Base-by-base conservation (phyloP, 2,113 vertebrate species). In the Lycocorax pyrrhopterus region DNA sequence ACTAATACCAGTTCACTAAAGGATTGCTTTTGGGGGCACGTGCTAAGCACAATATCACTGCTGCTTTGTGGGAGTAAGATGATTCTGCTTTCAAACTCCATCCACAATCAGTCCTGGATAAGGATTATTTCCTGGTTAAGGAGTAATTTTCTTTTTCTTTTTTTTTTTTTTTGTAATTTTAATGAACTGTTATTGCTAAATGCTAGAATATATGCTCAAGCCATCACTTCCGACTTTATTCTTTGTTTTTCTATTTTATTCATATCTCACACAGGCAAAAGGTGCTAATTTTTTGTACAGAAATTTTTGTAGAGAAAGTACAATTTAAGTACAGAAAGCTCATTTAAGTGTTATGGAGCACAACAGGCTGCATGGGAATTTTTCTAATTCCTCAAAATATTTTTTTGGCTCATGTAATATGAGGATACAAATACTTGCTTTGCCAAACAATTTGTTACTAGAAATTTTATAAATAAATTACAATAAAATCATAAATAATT, bases 31-130 rank as follows among this genome's bases (percentile, higher is more conserved):
- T 56, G 17, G 13, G 33, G 25, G 5, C 12, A 53, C 3, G 12
- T 67, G 16, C 20, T 69, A 25, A 35, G 26, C 9, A 20, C 52
- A 53, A 12, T 10, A 0, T 7, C 1, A 0, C 39, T 63, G 32
- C 74, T 78, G 5, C 41, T 37, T 27, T 29, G n/a, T 79, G 35
- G 13, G 19, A 16, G 5, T 63, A 58, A 49, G 14, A 5, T 74
- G 32, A 58, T 43, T 55, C 43, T 59, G 5, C 43, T 77, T 55
- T 74, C 18, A 41, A 16, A 9, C 21, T 81, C 15, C 29, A 44
- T 46, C 67, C 43, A 17, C 16, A 27, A 20, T 66, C 33, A 44
- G 1, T 78, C 58, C 32, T 69, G 21, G 19, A 46, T 76, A 72
- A 83, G 21, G 44, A 47, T 49, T 63, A 2, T 56, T 71, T 89